Evolutionary conservation across 2,113 vertebrate genomes (phyloP), one percentile per base, ranked within the genome.

Genomic region (Proterorhinus semilunaris): DNA sequence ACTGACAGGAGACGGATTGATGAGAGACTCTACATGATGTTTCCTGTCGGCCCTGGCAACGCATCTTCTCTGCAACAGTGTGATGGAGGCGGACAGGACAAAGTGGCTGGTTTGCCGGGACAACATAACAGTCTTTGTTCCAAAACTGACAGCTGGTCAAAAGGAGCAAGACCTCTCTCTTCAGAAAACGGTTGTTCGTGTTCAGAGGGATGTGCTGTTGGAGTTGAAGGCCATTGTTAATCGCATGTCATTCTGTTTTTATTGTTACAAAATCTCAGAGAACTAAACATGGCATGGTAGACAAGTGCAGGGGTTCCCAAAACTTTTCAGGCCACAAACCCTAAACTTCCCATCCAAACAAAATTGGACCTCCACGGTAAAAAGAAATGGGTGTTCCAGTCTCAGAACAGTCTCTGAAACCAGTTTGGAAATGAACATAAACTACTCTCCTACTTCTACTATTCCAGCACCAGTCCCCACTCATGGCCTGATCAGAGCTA

Each of bases 1-100:
- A 89, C 84, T 90, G 90, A 89, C 89, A 82, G 72, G 10, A 50
- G 48, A 74, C 62, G 71, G 86, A 90, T 80, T 88, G 84, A 89
- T 84, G 84, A 79, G 72, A n/a, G 55, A 54, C 59, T 78, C 59
- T 66, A 43, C 63, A 44, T 12, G 65, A 61, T 73, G 73, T 69
- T 47, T 72, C 80, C 77, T 69, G 74, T 81, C 77, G 68, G 71
- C 66, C 62, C 43, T 43, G 53, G 68, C 59, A 69, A 74, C 82
- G 74, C 76, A 62, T 81, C 76, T 78, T 27, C 75, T 71, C 72
- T 78, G 72, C 69, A 69, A 81, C 74, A 72, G 62, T 80, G 85
- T 43, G 64, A 75, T 65, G 10, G 16, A 64, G 83, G 75, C 68
- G 73, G 77, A 81, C 50, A 36, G 79, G 72, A 71, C 79, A 81